Evolutionary conservation across 2,113 vertebrate genomes (phyloP), one percentile per base, ranked within the genome.

Genomic region (Progne subis): DNA sequence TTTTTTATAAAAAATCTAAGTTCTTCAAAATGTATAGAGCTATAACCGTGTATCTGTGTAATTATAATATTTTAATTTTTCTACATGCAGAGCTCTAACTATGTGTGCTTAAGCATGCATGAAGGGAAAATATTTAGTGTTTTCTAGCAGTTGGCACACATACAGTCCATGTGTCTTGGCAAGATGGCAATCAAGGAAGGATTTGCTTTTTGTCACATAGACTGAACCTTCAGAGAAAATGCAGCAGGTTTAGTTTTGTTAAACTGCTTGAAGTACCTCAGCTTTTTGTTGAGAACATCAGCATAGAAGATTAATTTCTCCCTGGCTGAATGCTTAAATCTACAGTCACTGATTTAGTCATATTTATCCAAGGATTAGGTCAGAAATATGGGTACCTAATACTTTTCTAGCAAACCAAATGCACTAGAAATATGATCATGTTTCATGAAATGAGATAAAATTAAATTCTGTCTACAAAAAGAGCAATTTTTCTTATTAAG

Each of bases 311-410:
- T 70, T 78, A 89, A 55, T 88, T 92, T 91, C 61, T 75, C 69
- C 25, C 47, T 94, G 84, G 84, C 52, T 78, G 13, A 80, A 41
- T 50, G 86, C 82, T 91, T 92, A 94, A 87, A 87, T 28, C 70
- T 85, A 76, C 71, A 90, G 72, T 67, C 68, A 74, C 39, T 43
- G 64, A 81, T 88, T 88, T 74, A 52, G 77, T 74, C 0, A 0
- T 94, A 53, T 91, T 95, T 96, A 86, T 9, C 18, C 24, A 88
- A 89, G 53, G 69, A 86, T 88, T 86, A 86, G 76, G 79, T 86
- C 72, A 91, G 80, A 88, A 82, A 67, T 82, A 59, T 2, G 79
- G n/a, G 41, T 69, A 80, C 41, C 23, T 70, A 81, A 67, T 44
- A 77, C 23, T 86, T 83, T 69, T 81, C 77, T 55, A 90, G 34